Evolutionary conservation across 2,113 vertebrate genomes (phyloP).

Genomic region (Psittacula cyanocephala): DNA sequence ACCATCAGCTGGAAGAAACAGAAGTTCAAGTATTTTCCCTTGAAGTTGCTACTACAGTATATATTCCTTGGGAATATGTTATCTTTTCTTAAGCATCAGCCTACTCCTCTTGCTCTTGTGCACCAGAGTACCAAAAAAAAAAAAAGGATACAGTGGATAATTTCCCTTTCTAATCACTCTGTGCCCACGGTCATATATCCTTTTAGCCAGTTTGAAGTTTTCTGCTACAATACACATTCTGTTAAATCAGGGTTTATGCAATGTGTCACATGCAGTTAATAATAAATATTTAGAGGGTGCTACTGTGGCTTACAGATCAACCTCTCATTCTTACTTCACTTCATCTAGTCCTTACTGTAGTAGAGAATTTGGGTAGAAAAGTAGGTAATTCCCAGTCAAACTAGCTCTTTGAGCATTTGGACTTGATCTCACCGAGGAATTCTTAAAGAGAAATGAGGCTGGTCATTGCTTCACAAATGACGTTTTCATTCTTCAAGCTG

Average conservation of each 20-base stretch:
- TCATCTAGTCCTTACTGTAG: not conserved
- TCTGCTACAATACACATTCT: not conserved
- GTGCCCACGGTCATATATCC: not conserved
- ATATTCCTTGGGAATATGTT: not conserved
- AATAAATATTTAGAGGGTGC: not conserved
- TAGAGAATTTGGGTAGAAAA: not conserved
- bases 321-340: not conserved
- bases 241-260: not conserved
- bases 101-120: not conserved
- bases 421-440: not conserved
- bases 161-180: not conserved
- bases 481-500: not conserved
- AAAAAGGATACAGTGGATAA: not conserved
- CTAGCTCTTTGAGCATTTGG: not conserved
- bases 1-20: conserved; percentile 76
- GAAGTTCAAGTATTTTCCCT: not conserved
- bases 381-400: not conserved
- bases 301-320: not conserved
- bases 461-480: not conserved
- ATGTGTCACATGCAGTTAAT: not conserved
- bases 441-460: not conserved
- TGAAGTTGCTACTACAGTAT: not conserved
- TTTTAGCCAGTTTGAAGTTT: not conserved
- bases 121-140: not conserved
- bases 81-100: not conserved